Evolutionary conservation across 2,113 vertebrate species (phyloP).

Genomic region (Labeo rohita): DNA sequence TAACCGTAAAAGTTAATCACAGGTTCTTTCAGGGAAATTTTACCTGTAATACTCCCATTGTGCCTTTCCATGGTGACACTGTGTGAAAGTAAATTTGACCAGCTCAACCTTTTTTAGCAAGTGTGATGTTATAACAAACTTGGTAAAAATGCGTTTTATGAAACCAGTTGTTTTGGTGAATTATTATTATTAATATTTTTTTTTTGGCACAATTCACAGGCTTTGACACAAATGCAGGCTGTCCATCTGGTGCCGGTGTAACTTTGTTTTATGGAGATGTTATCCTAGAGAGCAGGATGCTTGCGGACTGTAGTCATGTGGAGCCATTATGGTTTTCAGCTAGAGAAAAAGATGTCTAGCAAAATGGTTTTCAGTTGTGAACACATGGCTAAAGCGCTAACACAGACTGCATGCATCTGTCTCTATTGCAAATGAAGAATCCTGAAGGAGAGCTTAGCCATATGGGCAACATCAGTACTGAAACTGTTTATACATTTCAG

Average conservation of each 20-base stretch:
- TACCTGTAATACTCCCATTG: too few species aligned
- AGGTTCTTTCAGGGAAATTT: too few species aligned
- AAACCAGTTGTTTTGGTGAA: not conserved
- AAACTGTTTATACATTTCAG: conserved; percentile 36
- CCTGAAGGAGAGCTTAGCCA: conserved; percentile 46
- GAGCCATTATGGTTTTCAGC: conserved; percentile 32
- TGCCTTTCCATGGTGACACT: too few species aligned
- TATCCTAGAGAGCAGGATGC: not conserved
- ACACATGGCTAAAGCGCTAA: conserved; percentile 18
- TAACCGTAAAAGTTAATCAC: too few species aligned
- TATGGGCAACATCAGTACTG: conserved; percentile 45
- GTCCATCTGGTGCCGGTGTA: conserved; percentile 12
- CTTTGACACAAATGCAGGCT: not conserved
- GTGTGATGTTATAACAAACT: not conserved
- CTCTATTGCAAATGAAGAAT: conserved; percentile 40
- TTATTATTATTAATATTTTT: not conserved
- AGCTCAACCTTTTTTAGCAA: too few species aligned
- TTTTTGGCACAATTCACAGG: not conserved
- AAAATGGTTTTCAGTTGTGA: conserved; percentile 33
- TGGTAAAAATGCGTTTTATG: not conserved
- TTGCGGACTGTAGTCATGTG: conserved; percentile 29
- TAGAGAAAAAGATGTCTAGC: conserved; percentile 25
- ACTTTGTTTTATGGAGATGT: conserved; percentile 6
- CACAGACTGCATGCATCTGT: conserved; percentile 42
- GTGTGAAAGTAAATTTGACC: too few species aligned